These are phyloP conservation scores for Rallus limicola DNA, from an alignment of 2,113 vertebrate species.

Conservation along the genomic window DNA sequence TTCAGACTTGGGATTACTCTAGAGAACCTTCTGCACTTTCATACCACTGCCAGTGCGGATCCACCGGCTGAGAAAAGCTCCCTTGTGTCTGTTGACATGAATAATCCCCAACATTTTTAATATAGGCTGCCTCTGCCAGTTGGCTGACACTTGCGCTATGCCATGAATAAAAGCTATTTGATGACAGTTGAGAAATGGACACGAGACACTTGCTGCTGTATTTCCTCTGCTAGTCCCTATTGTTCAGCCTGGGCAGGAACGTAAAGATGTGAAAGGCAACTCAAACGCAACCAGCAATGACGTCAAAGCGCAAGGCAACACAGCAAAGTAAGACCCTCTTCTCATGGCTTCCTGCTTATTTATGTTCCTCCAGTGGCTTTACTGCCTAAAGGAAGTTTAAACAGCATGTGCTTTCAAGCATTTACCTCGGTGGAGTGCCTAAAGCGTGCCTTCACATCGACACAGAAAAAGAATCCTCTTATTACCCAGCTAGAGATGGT, in stretches of 20 bases:
- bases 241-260: neutral
- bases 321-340: neutral
- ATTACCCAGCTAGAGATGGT: neutral
- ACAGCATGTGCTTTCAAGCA: neutral
- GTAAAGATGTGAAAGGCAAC: neutral
- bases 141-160: conserved; percentile 68
- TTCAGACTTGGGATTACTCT: conserved; percentile 14
- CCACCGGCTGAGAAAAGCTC: conserved; percentile 24
- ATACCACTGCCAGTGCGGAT: neutral
- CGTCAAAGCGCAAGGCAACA: neutral
- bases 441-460: neutral
- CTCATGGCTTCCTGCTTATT: neutral
- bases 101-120: conserved; percentile 61
- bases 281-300: neutral
- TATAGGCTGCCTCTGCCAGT: conserved; percentile 50
- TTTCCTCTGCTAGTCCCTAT: conserved; percentile 20
- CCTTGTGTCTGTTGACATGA: conserved; percentile 63
- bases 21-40: conserved; percentile 30
- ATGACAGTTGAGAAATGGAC: conserved; percentile 60
- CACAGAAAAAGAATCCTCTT: neutral
- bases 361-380: neutral
- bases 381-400: neutral
- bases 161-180: conserved; percentile 64
- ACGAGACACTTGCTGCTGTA: neutral
- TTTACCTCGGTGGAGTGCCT: neutral